These are phyloP conservation scores for Crenuchus spilurus DNA, from an alignment of 2,797 vertebrate species.

Conservation along the genomic window DNA sequence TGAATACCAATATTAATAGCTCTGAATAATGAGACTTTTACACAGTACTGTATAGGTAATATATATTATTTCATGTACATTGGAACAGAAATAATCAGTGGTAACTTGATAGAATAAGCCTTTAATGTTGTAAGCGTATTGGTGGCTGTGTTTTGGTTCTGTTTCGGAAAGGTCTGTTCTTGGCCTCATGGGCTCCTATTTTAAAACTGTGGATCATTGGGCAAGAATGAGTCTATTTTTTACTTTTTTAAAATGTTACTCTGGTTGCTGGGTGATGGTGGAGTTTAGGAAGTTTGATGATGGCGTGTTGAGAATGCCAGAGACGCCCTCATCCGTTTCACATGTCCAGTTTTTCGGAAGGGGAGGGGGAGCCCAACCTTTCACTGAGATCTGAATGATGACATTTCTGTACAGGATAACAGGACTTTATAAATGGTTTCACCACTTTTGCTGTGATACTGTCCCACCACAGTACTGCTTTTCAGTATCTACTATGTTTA, in stretches of 20 bases:
- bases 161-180: background rate
- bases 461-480: too few species aligned
- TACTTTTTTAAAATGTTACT: constrained; percentile 65
- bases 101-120: too few species aligned
- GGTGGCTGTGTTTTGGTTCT: background rate
- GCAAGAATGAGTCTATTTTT: constrained; percentile 41
- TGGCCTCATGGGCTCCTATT: constrained; percentile 42
- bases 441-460: too few species aligned
- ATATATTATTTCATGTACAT: too few species aligned
- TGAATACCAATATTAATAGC: too few species aligned
- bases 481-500: too few species aligned
- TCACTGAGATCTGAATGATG: background rate
- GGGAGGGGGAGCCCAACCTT: constrained; percentile 2
- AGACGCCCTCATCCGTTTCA: constrained; percentile 40
- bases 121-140: too few species aligned
- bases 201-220: constrained; percentile 70
- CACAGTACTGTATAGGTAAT: too few species aligned
- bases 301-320: constrained; percentile 55
- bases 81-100: too few species aligned
- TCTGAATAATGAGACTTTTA: too few species aligned
- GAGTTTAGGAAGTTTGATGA: constrained; percentile 60
- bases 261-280: constrained; percentile 62
- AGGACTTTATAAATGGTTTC: too few species aligned
- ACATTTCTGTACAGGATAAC: too few species aligned
- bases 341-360: constrained; percentile 53